A percentile compares a stretch with the other conserved stretches of the same genome.
These are phyloP conservation scores for Betta splendens DNA, from an alignment of 2,797 vertebrate species.

Conservation along the genomic window DNA sequence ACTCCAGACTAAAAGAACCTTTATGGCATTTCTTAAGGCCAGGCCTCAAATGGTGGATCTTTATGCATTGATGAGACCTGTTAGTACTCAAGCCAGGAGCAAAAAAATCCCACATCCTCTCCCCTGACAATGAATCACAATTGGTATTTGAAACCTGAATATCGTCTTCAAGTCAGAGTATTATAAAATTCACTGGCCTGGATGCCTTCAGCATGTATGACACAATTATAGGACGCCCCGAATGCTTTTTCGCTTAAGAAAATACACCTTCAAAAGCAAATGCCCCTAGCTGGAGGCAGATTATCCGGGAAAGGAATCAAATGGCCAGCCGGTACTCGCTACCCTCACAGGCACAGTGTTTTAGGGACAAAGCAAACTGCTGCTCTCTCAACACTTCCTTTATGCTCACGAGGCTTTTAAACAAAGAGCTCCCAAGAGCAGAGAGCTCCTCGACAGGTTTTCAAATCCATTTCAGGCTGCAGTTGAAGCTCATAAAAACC, in stretches of 20 bases:
- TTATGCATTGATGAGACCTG: conserved; percentile 70
- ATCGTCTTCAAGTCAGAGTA: conserved; percentile 27
- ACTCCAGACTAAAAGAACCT: conserved; percentile 31
- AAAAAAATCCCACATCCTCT: conserved; percentile 59
- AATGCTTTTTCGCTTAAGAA: conserved; percentile 23
- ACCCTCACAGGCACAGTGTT: conserved; percentile 31
- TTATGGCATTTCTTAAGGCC: conserved; percentile 53
- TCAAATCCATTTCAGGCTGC: conserved; percentile 46
- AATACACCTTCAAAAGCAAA: conserved; percentile 11
- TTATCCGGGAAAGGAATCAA: conserved; percentile 23
- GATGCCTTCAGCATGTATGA: conserved; percentile 39
- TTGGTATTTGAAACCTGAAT: conserved; percentile 37
- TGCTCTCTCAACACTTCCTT: conserved; percentile 55
- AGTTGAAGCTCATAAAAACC: conserved; percentile 57
- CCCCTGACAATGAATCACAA: conserved; percentile 55
- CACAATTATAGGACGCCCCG: background rate
- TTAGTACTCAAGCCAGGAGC: conserved; percentile 52
- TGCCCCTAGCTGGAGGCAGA: conserved; percentile 19
- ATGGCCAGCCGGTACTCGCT: conserved; percentile 32
- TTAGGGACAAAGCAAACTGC: conserved; percentile 43
- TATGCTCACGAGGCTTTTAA: conserved; percentile 40
- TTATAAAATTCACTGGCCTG: conserved; percentile 28
- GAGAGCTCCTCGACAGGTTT: conserved; percentile 47
- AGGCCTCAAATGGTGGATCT: conserved; percentile 55
- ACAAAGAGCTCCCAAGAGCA: conserved; percentile 28